Percentiles rank a stretch among this genome's conserved stretches.
Evolutionary conservation across 2,888 invertebrate species (phyloP).

Genomic region (Acrobasis consociella): DNA sequence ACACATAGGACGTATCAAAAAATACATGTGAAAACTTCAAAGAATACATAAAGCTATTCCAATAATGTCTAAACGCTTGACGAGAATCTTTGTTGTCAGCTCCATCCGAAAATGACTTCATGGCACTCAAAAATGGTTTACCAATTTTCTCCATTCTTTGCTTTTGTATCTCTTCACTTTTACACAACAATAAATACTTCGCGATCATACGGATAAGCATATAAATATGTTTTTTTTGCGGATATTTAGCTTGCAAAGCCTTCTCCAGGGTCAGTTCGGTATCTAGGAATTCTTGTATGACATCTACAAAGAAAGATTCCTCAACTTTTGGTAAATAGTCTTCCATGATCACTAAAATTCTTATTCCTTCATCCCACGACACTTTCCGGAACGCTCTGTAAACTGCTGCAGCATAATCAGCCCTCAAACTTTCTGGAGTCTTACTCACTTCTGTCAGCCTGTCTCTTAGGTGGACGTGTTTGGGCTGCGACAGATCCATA

Average conservation of each 20-base stretch:
- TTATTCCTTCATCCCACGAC: constrained; percentile 30
- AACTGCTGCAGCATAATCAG: constrained; percentile 48
- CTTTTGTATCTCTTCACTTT: constrained; percentile 40
- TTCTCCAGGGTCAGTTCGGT: constrained; percentile 34
- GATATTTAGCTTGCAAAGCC: constrained; percentile 8
- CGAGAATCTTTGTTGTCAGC: constrained; percentile 19
- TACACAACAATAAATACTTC: constrained; percentile 50
- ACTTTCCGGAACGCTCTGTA: constrained; percentile 40
- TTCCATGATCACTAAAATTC: constrained; percentile 42
- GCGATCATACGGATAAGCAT: constrained; percentile 47
- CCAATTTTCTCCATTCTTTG: constrained; percentile 42
- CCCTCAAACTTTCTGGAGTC: constrained; percentile 43
- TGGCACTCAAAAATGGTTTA: constrained; percentile 43
- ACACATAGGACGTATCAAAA: constrained; percentile 43
- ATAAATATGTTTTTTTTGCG: background rate
- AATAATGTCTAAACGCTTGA: constrained; percentile 27
- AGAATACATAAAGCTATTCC: constrained; percentile 37
- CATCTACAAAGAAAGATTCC: constrained; percentile 36
- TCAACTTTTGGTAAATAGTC: constrained; percentile 40
- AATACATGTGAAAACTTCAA: constrained; percentile 51
- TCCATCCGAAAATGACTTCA: constrained; percentile 33
- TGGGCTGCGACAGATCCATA: constrained; percentile 34
- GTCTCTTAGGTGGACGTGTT: constrained; percentile 28
- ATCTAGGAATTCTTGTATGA: constrained; percentile 35
- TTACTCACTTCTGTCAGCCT: constrained; percentile 30